Evolutionary conservation across 2,113 vertebrate species (phyloP).

Genomic region (Brachyhypopomus gauderio): DNA sequence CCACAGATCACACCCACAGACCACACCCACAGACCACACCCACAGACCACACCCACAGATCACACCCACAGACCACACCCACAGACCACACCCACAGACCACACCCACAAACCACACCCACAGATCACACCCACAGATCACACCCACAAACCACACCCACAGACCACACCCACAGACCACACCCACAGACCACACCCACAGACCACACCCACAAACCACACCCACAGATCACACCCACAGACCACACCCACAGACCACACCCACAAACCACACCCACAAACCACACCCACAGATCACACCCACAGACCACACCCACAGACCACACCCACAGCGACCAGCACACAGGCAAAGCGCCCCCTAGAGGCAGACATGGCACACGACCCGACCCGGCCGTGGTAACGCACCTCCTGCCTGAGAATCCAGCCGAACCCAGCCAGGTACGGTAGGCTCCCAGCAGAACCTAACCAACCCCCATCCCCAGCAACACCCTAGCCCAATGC

Average conservation of each 20-base stretch:
- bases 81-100: conserved; percentile 9
- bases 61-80: conserved; percentile 16
- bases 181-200: not conserved
- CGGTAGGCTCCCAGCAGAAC: conserved; percentile 10
- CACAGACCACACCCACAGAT: conserved; percentile 12
- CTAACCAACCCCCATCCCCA: not conserved
- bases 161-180: not conserved
- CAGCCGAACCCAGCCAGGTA: conserved; percentile 19
- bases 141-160: conserved; percentile 10
- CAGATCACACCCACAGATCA: conserved; percentile 9
- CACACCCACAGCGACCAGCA: not conserved
- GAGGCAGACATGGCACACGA: not conserved
- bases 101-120: conserved; percentile 4
- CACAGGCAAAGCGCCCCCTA: not conserved
- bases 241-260: no score
- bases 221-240: not conserved
- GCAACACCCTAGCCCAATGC: no score
- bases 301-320: conserved; percentile 14
- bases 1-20: conserved; percentile 1
- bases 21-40: not conserved
- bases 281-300: not conserved
- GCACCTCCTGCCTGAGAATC: conserved; percentile 15
- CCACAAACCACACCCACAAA: not conserved
- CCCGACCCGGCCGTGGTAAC: conserved; percentile 9
- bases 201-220: not conserved